phyloP scores from a whole-genome alignment of 2,113 vertebrate species.

The Promerops cafer region DNA sequence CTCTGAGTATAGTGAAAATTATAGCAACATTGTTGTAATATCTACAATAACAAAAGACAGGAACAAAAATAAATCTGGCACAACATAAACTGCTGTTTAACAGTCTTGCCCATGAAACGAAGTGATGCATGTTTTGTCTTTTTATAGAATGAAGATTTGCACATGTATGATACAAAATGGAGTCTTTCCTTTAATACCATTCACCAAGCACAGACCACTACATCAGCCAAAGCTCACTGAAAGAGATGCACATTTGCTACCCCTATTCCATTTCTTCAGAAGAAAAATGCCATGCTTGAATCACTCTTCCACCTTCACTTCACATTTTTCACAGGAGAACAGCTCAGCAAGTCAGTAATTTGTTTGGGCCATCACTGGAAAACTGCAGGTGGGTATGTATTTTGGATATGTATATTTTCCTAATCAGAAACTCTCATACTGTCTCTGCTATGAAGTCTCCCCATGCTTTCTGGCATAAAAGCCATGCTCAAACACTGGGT shows the following conservation, averaged over 20 bases:
- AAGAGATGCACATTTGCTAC: background rate
- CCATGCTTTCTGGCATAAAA: background rate
- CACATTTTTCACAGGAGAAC: background rate
- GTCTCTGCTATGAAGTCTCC: background rate
- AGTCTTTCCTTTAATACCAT: background rate
- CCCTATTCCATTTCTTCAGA: background rate
- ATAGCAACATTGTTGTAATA: background rate
- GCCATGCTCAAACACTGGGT: background rate
- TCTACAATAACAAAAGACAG: background rate
- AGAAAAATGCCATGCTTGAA: background rate
- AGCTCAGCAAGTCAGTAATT: background rate
- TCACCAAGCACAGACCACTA: background rate
- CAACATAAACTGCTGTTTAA: background rate
- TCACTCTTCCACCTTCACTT: background rate
- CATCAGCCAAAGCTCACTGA: rapidly evolving
- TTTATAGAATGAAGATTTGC: background rate
- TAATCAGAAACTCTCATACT: background rate
- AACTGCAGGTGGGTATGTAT: background rate
- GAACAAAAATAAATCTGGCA: background rate
- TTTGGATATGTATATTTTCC: background rate
- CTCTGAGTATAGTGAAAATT: background rate
- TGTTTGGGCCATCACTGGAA: background rate
- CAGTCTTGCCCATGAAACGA: background rate
- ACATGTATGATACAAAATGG: background rate
- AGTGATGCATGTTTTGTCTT: background rate